phyloP scores from a whole-genome alignment of 2,888 invertebrate species.

The Oligia latruncula region DNA sequence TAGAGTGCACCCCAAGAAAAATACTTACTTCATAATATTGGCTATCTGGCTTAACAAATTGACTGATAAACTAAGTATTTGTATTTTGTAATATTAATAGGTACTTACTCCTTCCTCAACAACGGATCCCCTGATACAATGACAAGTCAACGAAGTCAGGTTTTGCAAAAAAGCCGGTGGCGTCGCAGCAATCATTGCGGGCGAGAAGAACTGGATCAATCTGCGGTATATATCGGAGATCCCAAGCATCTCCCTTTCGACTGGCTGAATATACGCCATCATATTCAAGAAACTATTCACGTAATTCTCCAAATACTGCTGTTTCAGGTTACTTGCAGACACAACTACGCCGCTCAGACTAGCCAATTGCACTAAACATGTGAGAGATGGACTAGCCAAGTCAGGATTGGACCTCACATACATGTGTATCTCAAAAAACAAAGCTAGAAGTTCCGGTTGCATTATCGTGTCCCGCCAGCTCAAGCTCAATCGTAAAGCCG shows the following conservation, averaged over 20 bases:
- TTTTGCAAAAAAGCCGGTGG: conserved; percentile 85
- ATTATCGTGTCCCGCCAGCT: conserved; percentile 94
- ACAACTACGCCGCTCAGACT: conserved; percentile 85
- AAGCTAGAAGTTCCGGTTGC: conserved; percentile 92
- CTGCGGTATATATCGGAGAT: conserved; percentile 86
- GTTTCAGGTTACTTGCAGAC: conserved; percentile 80
- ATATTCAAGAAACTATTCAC: conserved; percentile 86
- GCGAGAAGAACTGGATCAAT: conserved; percentile 85
- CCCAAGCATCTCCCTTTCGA: conserved; percentile 85
- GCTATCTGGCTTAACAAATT: neutral
- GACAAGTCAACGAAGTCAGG: conserved; percentile 84
- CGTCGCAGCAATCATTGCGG: conserved; percentile 82
- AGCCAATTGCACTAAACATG: conserved; percentile 94
- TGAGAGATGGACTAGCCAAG: conserved; percentile 94
- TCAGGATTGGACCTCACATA: conserved; percentile 94
- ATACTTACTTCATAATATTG: neutral
- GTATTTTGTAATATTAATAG: conserved; percentile 1
- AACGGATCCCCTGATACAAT: conserved; percentile 85
- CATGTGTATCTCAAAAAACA: conserved; percentile 96
- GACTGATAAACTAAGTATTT: neutral
- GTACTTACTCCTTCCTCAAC: conserved; percentile 86
- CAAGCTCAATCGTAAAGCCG: conserved; percentile 91
- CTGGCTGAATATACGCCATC: conserved; percentile 84
- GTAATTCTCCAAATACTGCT: conserved; percentile 86
- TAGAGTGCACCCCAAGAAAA: neutral